Evolutionary conservation across 2,888 invertebrate species (phyloP).

Genomic region (Andrena hattorfiana): DNA sequence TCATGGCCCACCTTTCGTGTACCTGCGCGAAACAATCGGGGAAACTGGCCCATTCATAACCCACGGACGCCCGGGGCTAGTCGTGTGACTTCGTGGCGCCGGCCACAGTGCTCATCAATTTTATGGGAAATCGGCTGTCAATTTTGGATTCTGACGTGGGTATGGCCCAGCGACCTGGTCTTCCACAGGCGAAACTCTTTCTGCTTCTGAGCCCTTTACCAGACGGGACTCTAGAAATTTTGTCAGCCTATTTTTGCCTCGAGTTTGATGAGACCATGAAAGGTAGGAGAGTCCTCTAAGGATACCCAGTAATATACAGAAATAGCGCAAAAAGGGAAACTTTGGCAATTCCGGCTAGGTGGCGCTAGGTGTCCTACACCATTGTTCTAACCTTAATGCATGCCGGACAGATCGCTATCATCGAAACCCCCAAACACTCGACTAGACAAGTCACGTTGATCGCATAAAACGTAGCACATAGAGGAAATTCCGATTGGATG

Average conservation of each 20-base stretch:
- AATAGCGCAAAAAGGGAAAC: too few relatives aligned
- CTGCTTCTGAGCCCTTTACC: slow-evolving; percentile 34
- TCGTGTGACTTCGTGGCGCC: slow-evolving; percentile 76
- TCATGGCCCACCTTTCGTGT: slow-evolving; percentile 30
- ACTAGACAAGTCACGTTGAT: neutral
- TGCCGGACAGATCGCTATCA: slow-evolving; percentile 13
- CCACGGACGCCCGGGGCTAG: slow-evolving; percentile 73
- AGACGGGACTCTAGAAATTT: slow-evolving; percentile 25
- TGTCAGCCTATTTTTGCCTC: neutral
- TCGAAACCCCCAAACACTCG: neutral
- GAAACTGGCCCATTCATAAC: slow-evolving; percentile 78
- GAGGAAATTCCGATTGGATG: slow-evolving; percentile 37
- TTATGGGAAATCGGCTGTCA: slow-evolving; percentile 82
- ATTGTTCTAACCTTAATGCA: too few relatives aligned
- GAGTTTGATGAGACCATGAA: neutral
- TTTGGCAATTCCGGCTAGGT: too few relatives aligned
- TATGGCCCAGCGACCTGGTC: slow-evolving; percentile 42
- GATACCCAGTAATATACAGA: neutral
- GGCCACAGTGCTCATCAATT: slow-evolving; percentile 81
- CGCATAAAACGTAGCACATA: slow-evolving; percentile 18
- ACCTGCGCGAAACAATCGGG: slow-evolving; percentile 67
- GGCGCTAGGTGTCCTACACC: too few relatives aligned
- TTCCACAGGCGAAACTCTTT: slow-evolving; percentile 51
- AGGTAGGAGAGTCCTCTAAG: too few relatives aligned
- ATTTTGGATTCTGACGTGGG: slow-evolving; percentile 82